Evolutionary conservation across 2,113 vertebrate species (phyloP).

Genomic region (Prochilodus magdalenae): DNA sequence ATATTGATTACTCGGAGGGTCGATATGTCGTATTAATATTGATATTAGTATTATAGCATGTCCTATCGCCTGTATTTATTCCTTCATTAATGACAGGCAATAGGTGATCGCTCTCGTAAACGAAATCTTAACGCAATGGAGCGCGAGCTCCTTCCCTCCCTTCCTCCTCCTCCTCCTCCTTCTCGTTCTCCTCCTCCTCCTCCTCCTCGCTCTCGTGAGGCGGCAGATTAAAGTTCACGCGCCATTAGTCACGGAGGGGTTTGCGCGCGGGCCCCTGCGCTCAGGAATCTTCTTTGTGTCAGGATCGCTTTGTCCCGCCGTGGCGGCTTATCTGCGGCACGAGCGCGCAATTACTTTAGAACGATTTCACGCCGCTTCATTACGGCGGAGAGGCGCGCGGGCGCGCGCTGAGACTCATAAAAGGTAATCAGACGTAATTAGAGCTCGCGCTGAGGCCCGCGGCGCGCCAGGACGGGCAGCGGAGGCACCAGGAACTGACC

Average conservation of each 20-base stretch:
- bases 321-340: conserved; percentile 55
- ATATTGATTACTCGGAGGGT: not conserved
- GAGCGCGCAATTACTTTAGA: conserved; percentile 61
- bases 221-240: conserved; percentile 65
- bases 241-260: conserved; percentile 61
- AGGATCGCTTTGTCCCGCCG: conserved; percentile 54
- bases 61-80: not conserved
- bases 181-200: conserved; percentile 42
- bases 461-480: conserved; percentile 17
- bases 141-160: not conserved
- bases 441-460: conserved; percentile 42
- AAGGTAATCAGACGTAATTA: conserved; percentile 61
- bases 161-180: conserved; percentile 43
- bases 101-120: not conserved
- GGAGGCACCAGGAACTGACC: conserved; percentile 21
- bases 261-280: conserved; percentile 40
- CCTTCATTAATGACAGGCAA: conserved; percentile 11
- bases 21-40: conserved; percentile 14
- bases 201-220: conserved; percentile 47
- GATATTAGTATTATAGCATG: not conserved
- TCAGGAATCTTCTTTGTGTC: conserved; percentile 61
- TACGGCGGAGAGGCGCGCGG: conserved; percentile 50
- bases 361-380: conserved; percentile 61
- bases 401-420: conserved; percentile 50
- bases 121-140: not conserved